Percentiles rank a stretch among this genome's conserved stretches.
Conservation (phyloP, 2,888 invertebrate species). For the Tachina fera region DNA sequence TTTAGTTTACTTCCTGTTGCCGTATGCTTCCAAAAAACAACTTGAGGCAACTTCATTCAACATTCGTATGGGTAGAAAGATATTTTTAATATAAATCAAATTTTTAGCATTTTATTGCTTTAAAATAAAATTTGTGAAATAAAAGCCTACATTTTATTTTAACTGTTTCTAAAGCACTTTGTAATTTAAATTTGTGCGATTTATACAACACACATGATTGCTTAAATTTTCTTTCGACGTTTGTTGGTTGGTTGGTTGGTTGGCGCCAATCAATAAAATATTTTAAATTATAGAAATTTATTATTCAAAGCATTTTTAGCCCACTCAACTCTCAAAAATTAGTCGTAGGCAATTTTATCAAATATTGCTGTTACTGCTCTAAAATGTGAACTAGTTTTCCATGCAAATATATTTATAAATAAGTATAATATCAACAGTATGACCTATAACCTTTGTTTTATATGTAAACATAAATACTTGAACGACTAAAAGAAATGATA, state of each 20-base stretch:
- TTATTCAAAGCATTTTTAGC: constrained; percentile 18
- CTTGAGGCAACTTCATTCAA: neutral
- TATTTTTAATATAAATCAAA: neutral
- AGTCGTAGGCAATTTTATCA: neutral
- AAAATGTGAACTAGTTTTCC: too few species aligned
- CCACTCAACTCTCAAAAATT: neutral
- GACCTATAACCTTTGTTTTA: too few species aligned
- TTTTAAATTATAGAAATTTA: constrained; percentile 25
- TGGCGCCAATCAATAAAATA: constrained; percentile 37
- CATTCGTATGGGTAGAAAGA: neutral
- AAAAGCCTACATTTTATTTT: neutral
- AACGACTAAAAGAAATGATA: too few species aligned
- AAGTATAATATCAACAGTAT: too few species aligned
- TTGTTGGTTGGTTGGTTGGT: neutral
- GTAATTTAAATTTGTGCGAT: neutral
- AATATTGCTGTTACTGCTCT: neutral
- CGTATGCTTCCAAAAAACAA: neutral
- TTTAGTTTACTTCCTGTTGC: neutral
- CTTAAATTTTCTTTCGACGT: constrained; percentile 27
- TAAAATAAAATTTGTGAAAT: neutral
- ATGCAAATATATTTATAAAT: too few species aligned
- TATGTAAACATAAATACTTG: too few species aligned
- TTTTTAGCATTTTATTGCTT: neutral
- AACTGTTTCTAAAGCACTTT: neutral
- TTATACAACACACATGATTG: neutral